phyloP scores from a whole-genome alignment of 1,140 invertebrate species.

The Zaprionus ornatus region DNA sequence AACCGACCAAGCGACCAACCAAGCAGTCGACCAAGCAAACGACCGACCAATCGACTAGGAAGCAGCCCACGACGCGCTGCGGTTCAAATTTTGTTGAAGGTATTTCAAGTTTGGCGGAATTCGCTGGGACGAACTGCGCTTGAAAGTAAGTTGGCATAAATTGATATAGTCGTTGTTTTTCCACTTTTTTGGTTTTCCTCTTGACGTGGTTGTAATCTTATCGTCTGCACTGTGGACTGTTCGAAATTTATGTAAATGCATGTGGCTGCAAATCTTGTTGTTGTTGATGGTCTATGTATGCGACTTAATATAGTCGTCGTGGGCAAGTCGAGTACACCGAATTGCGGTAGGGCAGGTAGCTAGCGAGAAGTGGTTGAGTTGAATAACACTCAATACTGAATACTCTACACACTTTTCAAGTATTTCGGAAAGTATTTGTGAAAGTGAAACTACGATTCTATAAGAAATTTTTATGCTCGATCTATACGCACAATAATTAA shows the following conservation, averaged over 20 bases:
- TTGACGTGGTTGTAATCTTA: constrained; percentile 41
- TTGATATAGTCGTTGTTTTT: constrained; percentile 63
- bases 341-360: not conserved
- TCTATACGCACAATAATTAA: too few relatives aligned
- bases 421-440: too few relatives aligned
- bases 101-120: constrained; percentile 56
- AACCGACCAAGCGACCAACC: not conserved
- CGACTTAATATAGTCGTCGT: constrained; percentile 6
- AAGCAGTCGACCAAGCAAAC: not conserved
- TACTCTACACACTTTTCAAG: not conserved
- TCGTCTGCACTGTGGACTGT: constrained; percentile 52
- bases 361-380: not conserved
- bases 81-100: constrained; percentile 27
- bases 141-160: constrained; percentile 66
- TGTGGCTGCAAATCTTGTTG: constrained; percentile 35
- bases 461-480: too few relatives aligned
- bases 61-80: not conserved
- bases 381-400: not conserved
- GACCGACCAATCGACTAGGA: constrained; percentile 1
- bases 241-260: constrained; percentile 68
- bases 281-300: not conserved
- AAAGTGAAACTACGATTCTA: too few relatives aligned
- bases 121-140: constrained; percentile 32
- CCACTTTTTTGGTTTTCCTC: not conserved
- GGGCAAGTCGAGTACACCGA: not conserved